phyloP scores from a whole-genome alignment of 2,113 vertebrate genomes.

The Pachycephala philippinensis region DNA sequence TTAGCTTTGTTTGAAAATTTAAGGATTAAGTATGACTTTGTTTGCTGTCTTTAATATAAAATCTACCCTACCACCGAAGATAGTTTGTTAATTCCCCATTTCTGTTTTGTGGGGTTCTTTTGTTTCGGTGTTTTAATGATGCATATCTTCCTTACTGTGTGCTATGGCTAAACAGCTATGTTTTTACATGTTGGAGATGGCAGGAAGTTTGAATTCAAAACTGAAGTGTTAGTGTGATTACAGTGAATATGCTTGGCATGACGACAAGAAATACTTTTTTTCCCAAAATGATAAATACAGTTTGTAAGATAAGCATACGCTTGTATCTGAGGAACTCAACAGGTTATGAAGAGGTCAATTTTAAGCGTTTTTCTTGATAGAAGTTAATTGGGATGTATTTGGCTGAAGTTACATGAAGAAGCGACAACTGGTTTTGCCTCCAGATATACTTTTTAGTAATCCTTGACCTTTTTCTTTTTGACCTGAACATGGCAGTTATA shows the following conservation, averaged over 20 bases:
- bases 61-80: neutral
- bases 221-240: neutral
- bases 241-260: neutral
- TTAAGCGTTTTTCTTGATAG: neutral
- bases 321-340: neutral
- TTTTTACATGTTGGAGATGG: conserved; percentile 3
- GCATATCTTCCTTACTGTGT: neutral
- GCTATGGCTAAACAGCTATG: neutral
- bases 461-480: neutral
- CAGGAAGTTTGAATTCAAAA: conserved; percentile 26
- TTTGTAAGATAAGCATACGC: neutral
- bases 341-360: neutral
- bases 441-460: neutral
- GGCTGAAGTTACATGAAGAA: neutral
- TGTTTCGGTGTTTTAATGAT: neutral
- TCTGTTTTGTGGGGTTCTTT: neutral
- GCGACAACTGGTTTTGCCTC: neutral
- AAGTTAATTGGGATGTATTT: neutral
- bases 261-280: neutral
- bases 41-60: neutral
- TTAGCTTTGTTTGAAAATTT: neutral
- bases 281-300: neutral
- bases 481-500: neutral
- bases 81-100: neutral
- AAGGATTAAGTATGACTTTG: neutral